These are phyloP conservation scores for Phrynosoma platyrhinos DNA, from an alignment of 2,113 vertebrate genomes.

Conservation along the genomic window DNA sequence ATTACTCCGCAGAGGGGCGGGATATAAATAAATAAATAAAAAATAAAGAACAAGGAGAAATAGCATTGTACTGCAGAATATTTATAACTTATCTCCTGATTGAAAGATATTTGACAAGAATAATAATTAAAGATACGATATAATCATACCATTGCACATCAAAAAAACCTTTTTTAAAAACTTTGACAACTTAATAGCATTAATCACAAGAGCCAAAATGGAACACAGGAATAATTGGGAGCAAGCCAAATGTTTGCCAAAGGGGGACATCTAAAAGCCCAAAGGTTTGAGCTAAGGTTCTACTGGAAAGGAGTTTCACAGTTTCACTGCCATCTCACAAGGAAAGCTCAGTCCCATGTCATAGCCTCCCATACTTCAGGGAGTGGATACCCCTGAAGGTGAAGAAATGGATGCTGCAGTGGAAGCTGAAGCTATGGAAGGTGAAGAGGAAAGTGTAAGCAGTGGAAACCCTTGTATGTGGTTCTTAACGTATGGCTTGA, in stretches of 20 bases:
- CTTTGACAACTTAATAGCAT: background rate
- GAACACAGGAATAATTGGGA: background rate
- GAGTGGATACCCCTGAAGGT: background rate
- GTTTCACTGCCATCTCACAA: background rate
- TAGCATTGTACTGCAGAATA: background rate
- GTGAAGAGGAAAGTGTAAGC: too few relatives aligned
- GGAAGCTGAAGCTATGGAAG: too few relatives aligned
- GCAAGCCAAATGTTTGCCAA: too few relatives aligned
- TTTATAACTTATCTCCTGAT: background rate
- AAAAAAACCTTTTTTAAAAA: background rate
- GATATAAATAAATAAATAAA: too few relatives aligned
- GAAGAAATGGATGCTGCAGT: background rate
- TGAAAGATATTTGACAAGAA: background rate
- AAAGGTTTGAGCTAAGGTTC: background rate
- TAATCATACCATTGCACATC: too few relatives aligned
- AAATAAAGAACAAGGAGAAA: background rate
- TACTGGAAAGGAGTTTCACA: background rate
- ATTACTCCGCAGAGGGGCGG: too few relatives aligned
- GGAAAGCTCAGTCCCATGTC: background rate
- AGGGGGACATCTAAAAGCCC: background rate
- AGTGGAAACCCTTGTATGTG: too few relatives aligned
- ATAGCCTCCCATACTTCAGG: background rate
- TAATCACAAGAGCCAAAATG: background rate
- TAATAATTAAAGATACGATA: background rate
- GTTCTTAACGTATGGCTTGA: background rate